Percentiles rank a stretch among this genome's conserved stretches.
Conservation (phyloP, 2,113 vertebrate genomes). For the Pelecanus crispus region DNA sequence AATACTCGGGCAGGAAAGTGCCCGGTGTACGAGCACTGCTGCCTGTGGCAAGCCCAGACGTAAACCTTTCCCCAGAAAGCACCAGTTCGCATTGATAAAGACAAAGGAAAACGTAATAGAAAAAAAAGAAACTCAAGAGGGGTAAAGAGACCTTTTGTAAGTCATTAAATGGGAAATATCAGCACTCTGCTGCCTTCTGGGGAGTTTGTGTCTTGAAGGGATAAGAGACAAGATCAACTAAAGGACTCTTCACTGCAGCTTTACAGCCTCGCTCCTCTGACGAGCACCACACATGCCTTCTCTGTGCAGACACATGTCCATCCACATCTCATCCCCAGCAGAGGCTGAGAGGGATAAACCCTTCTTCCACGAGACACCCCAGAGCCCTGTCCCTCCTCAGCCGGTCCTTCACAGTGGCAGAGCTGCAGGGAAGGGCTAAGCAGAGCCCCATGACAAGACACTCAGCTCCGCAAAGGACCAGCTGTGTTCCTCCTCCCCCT, state of each 20-base stretch:
- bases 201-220: neutral
- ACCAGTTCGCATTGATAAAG: neutral
- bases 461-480: neutral
- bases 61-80: neutral
- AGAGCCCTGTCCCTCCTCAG: neutral
- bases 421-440: neutral
- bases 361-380: neutral
- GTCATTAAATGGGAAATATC: neutral
- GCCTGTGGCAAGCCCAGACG: neutral
- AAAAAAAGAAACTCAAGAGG: neutral
- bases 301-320: neutral
- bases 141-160: neutral
- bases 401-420: neutral
- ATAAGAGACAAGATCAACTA: neutral
- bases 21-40: neutral
- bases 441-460: neutral
- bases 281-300: accelerated
- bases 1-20: neutral
- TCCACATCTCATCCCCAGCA: neutral
- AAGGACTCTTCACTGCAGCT: neutral
- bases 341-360: neutral
- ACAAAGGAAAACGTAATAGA: neutral
- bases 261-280: neutral
- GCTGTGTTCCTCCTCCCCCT: neutral
- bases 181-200: neutral